Conservation (phyloP, 2,797 vertebrate species). For the Protosalanx chinensis region DNA sequence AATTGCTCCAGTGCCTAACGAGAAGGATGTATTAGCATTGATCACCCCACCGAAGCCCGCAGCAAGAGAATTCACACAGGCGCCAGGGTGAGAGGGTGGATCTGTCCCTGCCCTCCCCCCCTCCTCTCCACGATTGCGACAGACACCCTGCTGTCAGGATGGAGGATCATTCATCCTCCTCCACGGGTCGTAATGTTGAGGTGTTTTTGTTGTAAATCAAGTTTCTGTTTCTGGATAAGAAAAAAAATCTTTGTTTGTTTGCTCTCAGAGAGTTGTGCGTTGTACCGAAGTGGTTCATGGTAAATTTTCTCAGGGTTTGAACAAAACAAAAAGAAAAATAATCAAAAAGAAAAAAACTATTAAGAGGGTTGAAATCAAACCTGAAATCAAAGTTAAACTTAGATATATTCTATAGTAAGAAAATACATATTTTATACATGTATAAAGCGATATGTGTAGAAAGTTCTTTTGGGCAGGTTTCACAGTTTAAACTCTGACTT, state of each 20-base stretch:
- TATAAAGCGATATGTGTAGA: conserved; percentile 47
- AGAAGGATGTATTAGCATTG: conserved; percentile 57
- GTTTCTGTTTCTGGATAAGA: conserved; percentile 28
- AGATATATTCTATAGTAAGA: conserved; percentile 43
- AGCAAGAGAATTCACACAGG: conserved; percentile 44
- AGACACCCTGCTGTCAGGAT: conserved; percentile 32
- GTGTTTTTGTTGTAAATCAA: conserved; percentile 57
- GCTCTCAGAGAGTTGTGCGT: conserved; percentile 65
- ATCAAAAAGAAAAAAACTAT: conserved; percentile 39
- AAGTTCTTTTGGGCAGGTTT: conserved; percentile 62
- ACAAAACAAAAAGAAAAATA: conserved; percentile 41
- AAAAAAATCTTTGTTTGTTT: conserved; percentile 29
- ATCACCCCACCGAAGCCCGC: conserved; percentile 48
- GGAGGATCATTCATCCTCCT: conserved; percentile 44
- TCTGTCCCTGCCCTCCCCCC: conserved; percentile 45
- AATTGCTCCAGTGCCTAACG: conserved; percentile 71
- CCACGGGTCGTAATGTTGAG: conserved; percentile 52
- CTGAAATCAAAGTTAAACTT: conserved; percentile 54
- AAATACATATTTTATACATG: conserved; percentile 58
- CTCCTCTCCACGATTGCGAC: background rate
- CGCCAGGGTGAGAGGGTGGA: background rate
- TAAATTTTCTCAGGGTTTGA: conserved; percentile 74
- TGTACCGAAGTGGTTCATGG: conserved; percentile 68
- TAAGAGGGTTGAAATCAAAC: conserved; percentile 57
- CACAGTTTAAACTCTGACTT: conserved; percentile 59